Evolutionary conservation across 2,113 vertebrate genomes (phyloP), one percentile per base, ranked within the genome.

Genomic region (Corvus hawaiiensis): DNA sequence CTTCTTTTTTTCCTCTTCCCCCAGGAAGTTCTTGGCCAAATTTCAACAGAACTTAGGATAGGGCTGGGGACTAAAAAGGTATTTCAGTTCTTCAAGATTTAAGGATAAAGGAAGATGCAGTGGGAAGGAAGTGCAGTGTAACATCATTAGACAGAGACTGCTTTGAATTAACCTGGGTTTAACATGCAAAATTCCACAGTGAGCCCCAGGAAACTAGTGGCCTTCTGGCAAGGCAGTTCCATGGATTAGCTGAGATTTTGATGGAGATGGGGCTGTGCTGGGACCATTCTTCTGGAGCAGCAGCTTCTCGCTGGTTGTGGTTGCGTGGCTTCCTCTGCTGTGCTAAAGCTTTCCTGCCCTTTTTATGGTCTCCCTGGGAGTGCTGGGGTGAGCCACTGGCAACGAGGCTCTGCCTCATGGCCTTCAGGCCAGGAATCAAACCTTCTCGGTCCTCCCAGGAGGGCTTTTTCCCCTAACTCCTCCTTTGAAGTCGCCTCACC

Each of bases 401-500:
- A 74, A 33, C 0, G 0, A 71, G 66, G 76, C 33, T 82, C 37
- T 27, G 32, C 74, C 55, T 20, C 33, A 4, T 0, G 33, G 66
- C 75, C 89, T 82, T 61, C 54, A 23, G 74, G 51, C 62, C 94
- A 89, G 76, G 61, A 66, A n/a, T 33, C 59, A 71, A 85, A 44
- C 44, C 88, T 77, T 78, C 79, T 62, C 15, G 1, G 6, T 48
- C 85, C 84, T 76, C 96, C 82, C 86, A 52, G 77, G 67, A 66
- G 90, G 64, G 58, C n/a, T 91, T 86, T 79, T 94, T 54, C 81
- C 80, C 90, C 55, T n/a, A 48, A 37, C 19, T 89, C 73, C 64
- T 93, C 37, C 92, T 96, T 97, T 96, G 90, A 93, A 94, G 94
- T 96, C 10, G 52, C 72, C 94, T 92, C 18, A 14, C 76, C 62